Percentiles rank a stretch among this genome's conserved stretches.
Conservation (phyloP, 2,797 vertebrate species). For the Pipistrellus pipistrellus region DNA sequence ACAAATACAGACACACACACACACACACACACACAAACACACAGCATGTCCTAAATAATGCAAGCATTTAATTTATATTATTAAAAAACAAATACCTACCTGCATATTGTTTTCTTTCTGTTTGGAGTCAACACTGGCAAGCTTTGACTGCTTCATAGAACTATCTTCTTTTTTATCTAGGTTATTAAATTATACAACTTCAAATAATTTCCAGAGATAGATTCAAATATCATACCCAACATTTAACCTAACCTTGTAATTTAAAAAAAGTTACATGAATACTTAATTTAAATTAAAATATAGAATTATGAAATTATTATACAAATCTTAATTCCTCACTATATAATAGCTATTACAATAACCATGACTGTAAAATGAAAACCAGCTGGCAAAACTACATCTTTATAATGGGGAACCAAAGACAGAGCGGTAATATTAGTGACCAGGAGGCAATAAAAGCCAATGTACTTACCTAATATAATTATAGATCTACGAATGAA, state of each 20-base stretch:
- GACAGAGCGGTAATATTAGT: constrained; percentile 7
- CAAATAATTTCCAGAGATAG: constrained; percentile 62
- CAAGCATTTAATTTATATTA: constrained; percentile 53
- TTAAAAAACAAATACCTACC: constrained; percentile 79
- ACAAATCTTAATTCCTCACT: constrained; percentile 46
- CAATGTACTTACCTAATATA: not conserved
- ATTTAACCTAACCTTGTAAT: constrained; percentile 66
- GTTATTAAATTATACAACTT: constrained; percentile 79
- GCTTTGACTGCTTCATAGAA: constrained; percentile 56
- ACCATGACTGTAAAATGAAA: constrained; percentile 63
- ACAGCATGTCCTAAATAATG: constrained; percentile 23
- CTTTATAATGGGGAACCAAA: constrained; percentile 54
- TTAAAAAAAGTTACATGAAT: constrained; percentile 55
- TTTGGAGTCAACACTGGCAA: constrained; percentile 79
- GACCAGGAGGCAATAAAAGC: not conserved
- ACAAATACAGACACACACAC: not conserved
- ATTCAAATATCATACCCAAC: constrained; percentile 46
- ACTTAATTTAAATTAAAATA: constrained; percentile 63
- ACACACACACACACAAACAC: not conserved
- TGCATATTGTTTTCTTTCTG: constrained; percentile 82
- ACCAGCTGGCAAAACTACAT: constrained; percentile 28
- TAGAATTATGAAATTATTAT: constrained; percentile 56
- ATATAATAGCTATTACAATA: constrained; percentile 45
- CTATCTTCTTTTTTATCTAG: constrained; percentile 85
- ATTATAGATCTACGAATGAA: not conserved